Evolutionary conservation across 2,888 invertebrate genomes (phyloP).

Genomic region (Drosophila rellima): DNA sequence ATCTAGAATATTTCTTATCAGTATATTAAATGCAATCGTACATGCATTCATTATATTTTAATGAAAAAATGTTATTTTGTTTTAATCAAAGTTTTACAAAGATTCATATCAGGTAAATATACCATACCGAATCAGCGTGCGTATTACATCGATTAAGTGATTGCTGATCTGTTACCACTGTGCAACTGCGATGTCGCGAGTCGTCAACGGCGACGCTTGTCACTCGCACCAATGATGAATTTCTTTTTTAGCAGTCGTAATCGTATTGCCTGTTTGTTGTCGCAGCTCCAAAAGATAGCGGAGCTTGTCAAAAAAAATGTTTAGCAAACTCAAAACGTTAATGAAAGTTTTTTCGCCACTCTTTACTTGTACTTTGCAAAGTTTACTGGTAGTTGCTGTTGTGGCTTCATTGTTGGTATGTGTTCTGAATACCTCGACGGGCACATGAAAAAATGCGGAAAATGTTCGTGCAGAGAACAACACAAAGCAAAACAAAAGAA

Average conservation of each 20-base stretch:
- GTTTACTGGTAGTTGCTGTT: slow-evolving; percentile 30
- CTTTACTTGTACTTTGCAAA: slow-evolving; percentile 29
- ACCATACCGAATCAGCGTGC: not conserved
- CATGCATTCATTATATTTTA: no score
- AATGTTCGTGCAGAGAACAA: slow-evolving; percentile 69
- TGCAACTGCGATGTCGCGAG: slow-evolving; percentile 36
- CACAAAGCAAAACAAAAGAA: slow-evolving; percentile 55
- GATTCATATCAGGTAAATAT: not conserved
- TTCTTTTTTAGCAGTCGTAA: slow-evolving; percentile 75
- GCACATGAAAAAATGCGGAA: slow-evolving; percentile 75
- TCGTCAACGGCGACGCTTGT: slow-evolving; percentile 50
- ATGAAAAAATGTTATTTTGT: no score
- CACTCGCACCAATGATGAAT: slow-evolving; percentile 70
- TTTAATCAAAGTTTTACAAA: not conserved
- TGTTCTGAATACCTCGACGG: slow-evolving; percentile 62
- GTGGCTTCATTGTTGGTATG: slow-evolving; percentile 44
- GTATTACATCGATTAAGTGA: not conserved
- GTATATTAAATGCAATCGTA: not conserved
- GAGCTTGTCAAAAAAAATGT: slow-evolving; percentile 57
- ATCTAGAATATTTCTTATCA: not conserved
- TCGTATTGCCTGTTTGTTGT: slow-evolving; percentile 37
- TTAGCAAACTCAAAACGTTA: slow-evolving; percentile 62
- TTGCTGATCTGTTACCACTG: slow-evolving; percentile 45
- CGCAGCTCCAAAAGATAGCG: slow-evolving; percentile 51
- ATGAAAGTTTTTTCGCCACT: slow-evolving; percentile 65